phyloP scores from a whole-genome alignment of 1,140 invertebrate genomes.

The Geopemphigus sp. region DNA sequence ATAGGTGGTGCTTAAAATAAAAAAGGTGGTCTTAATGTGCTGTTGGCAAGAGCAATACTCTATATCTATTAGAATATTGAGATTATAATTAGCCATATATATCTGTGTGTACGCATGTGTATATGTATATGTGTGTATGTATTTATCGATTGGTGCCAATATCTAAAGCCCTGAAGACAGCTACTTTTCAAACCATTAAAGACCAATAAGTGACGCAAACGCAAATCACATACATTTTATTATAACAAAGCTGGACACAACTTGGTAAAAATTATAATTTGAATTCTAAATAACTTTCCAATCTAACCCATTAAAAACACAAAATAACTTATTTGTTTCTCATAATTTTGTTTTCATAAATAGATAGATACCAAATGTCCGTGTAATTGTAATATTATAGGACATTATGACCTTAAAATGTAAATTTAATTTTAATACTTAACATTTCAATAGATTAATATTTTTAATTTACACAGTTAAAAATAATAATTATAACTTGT shows the following conservation, averaged over 20 bases:
- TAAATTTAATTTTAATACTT: too few relatives aligned
- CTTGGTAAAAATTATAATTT: too few relatives aligned
- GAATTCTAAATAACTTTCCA: too few relatives aligned
- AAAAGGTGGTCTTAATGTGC: constrained; percentile 22
- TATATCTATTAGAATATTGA: constrained; percentile 18
- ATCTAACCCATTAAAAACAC: too few relatives aligned
- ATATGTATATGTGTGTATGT: background rate
- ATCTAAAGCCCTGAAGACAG: background rate
- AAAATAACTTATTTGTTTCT: too few relatives aligned
- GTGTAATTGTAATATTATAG: too few relatives aligned
- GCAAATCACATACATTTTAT: background rate
- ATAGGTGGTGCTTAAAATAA: constrained; percentile 34
- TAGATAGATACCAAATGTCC: too few relatives aligned
- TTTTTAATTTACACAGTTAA: too few relatives aligned
- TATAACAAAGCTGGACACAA: background rate
- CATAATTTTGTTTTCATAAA: too few relatives aligned
- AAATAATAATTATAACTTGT: too few relatives aligned
- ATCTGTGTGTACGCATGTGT: background rate
- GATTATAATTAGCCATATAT: constrained; percentile 43
- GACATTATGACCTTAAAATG: too few relatives aligned
- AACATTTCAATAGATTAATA: too few relatives aligned
- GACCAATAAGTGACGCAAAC: background rate
- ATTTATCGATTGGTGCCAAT: constrained; percentile 26
- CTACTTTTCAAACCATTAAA: background rate
- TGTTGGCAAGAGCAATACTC: constrained; percentile 29